Conservation (phyloP, 1,140 invertebrate species). For the Muscidifurax raptorellus region DNA sequence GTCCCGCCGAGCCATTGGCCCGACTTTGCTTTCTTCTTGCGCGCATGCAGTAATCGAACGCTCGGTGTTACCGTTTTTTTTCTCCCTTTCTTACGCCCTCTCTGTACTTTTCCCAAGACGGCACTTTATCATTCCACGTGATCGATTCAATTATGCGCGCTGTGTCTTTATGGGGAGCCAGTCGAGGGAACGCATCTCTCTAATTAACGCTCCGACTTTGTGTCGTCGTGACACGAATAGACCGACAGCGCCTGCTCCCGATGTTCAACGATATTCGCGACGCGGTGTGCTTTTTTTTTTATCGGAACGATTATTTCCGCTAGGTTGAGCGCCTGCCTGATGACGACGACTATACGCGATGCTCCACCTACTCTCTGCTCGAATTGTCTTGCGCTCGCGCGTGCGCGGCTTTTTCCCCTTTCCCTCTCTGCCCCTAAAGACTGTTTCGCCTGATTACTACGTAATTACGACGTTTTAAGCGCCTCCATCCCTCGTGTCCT, state of each 20-base stretch:
- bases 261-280: not conserved
- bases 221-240: not conserved
- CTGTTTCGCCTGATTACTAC: constrained; percentile 32
- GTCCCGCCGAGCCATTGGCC: not conserved
- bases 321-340: not conserved
- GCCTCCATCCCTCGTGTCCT: not conserved
- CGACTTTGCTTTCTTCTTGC: not conserved
- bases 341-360: not conserved
- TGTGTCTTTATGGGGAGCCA: not conserved
- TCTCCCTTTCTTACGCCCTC: not conserved
- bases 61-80: not conserved
- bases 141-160: constrained; percentile 1
- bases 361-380: not conserved
- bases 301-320: constrained; percentile 11
- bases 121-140: not conserved
- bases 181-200: not conserved
- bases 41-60: not conserved
- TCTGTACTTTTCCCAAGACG: not conserved
- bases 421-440: not conserved
- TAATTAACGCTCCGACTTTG: constrained; percentile 14
- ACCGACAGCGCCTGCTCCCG: not conserved
- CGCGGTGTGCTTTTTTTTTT: not conserved
- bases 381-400: not conserved
- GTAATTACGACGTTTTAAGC: not conserved
- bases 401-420: not conserved